Percentiles rank a stretch among this genome's conserved stretches.
phyloP scores from a whole-genome alignment of 1,140 invertebrate genomes.

The Drosophila navojoa region DNA sequence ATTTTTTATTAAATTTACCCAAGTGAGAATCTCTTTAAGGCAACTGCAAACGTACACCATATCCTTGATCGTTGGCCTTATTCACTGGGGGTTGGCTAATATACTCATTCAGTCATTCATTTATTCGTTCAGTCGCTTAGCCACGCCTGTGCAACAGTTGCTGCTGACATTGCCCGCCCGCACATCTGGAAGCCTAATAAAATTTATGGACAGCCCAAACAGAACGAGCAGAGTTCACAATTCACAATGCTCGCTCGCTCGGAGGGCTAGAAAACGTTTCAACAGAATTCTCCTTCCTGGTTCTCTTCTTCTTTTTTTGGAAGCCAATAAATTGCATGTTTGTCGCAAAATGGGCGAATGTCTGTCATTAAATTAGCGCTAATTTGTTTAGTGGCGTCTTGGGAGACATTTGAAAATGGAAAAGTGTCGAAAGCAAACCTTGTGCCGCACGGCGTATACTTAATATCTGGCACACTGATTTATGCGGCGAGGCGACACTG shows the following conservation, averaged over 20 bases:
- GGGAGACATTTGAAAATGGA: conserved; percentile 70
- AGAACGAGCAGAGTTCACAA: conserved; percentile 21
- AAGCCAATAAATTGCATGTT: conserved; percentile 65
- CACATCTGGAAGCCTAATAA: conserved; percentile 64
- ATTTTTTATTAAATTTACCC: neutral
- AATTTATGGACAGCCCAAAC: conserved; percentile 64
- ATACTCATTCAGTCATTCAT: conserved; percentile 22
- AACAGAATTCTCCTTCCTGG: conserved; percentile 11
- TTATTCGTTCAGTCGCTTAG: conserved; percentile 25
- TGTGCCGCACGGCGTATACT: conserved; percentile 35
- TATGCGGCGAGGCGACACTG: conserved; percentile 18
- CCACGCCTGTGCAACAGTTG: conserved; percentile 73
- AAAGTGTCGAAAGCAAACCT: conserved; percentile 51
- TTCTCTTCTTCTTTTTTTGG: conserved; percentile 22
- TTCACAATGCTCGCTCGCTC: conserved; percentile 22
- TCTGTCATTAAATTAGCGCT: conserved; percentile 82
- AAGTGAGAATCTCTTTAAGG: too few species aligned
- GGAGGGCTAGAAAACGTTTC: conserved; percentile 2
- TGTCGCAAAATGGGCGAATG: conserved; percentile 56
- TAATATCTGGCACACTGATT: conserved; percentile 43
- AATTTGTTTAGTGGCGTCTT: conserved; percentile 81
- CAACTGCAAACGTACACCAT: neutral
- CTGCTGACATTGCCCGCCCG: conserved; percentile 63
- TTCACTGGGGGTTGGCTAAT: neutral
- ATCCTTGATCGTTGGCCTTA: conserved; percentile 31